These are phyloP conservation scores for Solenopsis invicta DNA, from an alignment of 1,140 invertebrate genomes.

Conservation along the genomic window DNA sequence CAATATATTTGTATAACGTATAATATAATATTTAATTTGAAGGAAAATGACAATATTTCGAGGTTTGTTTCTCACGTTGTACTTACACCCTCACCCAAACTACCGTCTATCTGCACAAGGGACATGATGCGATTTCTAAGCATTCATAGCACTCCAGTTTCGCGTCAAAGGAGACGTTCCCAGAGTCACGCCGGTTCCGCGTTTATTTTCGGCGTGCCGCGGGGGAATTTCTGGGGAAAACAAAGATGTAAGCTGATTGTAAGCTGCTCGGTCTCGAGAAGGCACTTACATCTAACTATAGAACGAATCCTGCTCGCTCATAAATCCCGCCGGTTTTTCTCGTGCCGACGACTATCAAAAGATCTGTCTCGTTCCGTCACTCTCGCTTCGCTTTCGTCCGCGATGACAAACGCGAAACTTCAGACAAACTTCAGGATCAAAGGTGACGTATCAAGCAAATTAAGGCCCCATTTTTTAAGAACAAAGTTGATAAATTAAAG, in stretches of 20 bases:
- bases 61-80: conserved; percentile 13
- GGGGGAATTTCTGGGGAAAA: conserved; percentile 27
- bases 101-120: conserved; percentile 89
- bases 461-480: no score
- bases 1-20: background rate
- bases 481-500: no score
- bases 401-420: no score
- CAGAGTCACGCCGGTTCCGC: conserved; percentile 11
- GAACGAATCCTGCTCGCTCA: conserved; percentile 20
- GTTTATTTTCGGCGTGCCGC: conserved; percentile 38
- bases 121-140: conserved; percentile 69
- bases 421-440: no score
- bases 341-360: background rate
- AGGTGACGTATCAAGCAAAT: no score
- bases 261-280: background rate
- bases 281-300: conserved; percentile 50
- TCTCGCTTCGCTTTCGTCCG: no score
- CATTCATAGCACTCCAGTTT: background rate
- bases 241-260: conserved; percentile 27
- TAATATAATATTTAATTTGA: background rate
- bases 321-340: conserved; percentile 7
- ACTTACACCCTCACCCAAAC: conserved; percentile 89
- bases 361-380: background rate
- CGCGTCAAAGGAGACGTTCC: conserved; percentile 1
- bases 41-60: background rate